Conservation (phyloP, 1,140 invertebrate genomes). For the Lineus longissimus region DNA sequence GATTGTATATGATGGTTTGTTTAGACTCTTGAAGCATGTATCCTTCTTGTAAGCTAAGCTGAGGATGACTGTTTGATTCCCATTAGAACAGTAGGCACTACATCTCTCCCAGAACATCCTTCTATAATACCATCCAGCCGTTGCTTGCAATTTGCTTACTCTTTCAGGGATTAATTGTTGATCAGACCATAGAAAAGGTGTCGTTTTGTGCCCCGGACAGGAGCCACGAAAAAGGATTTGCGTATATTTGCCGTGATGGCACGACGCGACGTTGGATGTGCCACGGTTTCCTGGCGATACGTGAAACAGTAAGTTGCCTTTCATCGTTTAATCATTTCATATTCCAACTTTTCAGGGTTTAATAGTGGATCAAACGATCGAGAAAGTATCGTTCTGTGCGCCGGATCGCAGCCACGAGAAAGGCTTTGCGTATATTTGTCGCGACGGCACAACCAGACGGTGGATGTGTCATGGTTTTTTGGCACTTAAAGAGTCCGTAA, state of each 20-base stretch:
- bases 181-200: conserved; percentile 99
- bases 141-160: conserved; percentile 7
- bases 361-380: conserved; percentile 99
- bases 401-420: conserved; percentile 97
- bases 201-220: conserved; percentile 99
- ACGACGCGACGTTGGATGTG: conserved; percentile 95
- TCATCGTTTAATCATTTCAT: too few relatives aligned
- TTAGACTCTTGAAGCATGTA: too few relatives aligned
- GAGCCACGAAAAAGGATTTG: conserved; percentile 96
- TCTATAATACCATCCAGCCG: too few relatives aligned
- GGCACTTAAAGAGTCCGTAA: conserved; percentile 86
- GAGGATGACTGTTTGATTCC: too few relatives aligned
- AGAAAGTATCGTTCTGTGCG: conserved; percentile 99
- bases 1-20: too few relatives aligned
- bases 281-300: not conserved
- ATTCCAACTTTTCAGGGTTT: conserved; percentile 63
- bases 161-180: conserved; percentile 82
- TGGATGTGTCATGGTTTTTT: conserved; percentile 99
- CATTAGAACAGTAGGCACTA: too few relatives aligned
- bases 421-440: conserved; percentile 92
- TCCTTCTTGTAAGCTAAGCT: too few relatives aligned
- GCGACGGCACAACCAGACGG: conserved; percentile 76
- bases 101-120: too few relatives aligned
- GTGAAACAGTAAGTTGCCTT: not conserved
- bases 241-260: conserved; percentile 83